Percentiles rank a stretch among this genome's conserved stretches.
phyloP scores from a whole-genome alignment of 2,113 vertebrate species.

The Malurus melanocephalus region DNA sequence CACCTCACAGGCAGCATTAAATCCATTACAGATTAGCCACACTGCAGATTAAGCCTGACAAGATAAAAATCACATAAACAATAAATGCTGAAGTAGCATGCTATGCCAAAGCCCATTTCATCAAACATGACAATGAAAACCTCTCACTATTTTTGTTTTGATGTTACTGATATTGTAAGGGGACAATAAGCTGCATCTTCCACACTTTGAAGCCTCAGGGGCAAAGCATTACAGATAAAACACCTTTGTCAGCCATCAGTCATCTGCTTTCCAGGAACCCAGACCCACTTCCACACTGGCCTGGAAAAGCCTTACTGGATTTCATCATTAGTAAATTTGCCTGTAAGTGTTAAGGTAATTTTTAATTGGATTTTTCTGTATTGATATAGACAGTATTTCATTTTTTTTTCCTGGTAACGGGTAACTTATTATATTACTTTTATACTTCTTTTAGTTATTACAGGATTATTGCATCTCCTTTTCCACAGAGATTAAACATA shows the following conservation, averaged over 20 bases:
- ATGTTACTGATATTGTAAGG: neutral
- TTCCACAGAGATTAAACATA: neutral
- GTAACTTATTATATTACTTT: neutral
- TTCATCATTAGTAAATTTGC: neutral
- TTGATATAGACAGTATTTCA: neutral
- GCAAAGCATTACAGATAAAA: neutral
- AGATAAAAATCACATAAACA: conserved; percentile 31
- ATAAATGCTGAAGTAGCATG: neutral
- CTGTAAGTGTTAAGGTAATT: neutral
- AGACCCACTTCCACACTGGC: neutral
- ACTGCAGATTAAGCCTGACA: conserved; percentile 11
- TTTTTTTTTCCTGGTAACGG: neutral
- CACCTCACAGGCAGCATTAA: neutral
- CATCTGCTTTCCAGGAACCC: neutral
- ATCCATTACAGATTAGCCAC: conserved; percentile 22
- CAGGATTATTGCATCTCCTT: neutral
- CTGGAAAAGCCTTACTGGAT: neutral
- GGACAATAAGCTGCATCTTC: neutral
- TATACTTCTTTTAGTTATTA: neutral
- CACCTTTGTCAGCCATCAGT: neutral
- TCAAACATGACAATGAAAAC: neutral
- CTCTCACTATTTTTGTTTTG: neutral
- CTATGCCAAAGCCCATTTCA: neutral
- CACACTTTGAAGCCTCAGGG: neutral
- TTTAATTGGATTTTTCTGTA: neutral